Evolutionary conservation across 2,888 invertebrate genomes (phyloP), one percentile per base, ranked within the genome.

Genomic region (Synanthedon vespiformis): DNA sequence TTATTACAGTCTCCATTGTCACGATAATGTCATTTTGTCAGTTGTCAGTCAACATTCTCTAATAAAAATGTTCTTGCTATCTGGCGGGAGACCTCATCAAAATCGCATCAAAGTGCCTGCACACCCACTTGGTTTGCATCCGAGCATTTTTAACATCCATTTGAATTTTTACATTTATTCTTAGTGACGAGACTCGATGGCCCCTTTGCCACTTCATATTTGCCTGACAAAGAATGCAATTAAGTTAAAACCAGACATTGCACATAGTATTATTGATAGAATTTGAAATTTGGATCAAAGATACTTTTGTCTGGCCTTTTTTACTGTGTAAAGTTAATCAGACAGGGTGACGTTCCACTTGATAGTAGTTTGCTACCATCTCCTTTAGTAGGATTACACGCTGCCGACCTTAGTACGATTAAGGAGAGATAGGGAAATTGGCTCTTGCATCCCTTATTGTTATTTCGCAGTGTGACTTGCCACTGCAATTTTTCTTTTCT

Each of bases 131-230:
- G 57, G 63, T 70, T 65, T 61, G 65, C 70, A 67, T 66, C 65
- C 62, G 61, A 74, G 66, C 70, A 74, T 76, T 79, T 78, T 77
- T 76, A 77, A 79, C 74, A 78, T 68, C 73, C 69, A 76, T 80
- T 69, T 73, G 74, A 77, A 77, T 77, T 77, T 44, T 74, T 70
- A 72, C 69, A 22, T 73, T 74, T 70, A 68, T 67, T 71, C 68
- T 61, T 66, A 63, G 65, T 63, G 67, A 68, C 61, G 68, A 67
- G 67, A 72, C 64, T 61, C 57, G 59, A 50, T 51, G 56, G 62
- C 66, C 65, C 58, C 68, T 67, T 67, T 62, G 65, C 62, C 70
- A 68, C 71, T 69, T 69, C 70, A 70, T 70, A 69, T 70, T 63
- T 67, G 56, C 59, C 58, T 22, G 53, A 51, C 51, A 54, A 44